Evolutionary conservation across 2,113 vertebrate genomes (phyloP).

Genomic region (Solea solea): DNA sequence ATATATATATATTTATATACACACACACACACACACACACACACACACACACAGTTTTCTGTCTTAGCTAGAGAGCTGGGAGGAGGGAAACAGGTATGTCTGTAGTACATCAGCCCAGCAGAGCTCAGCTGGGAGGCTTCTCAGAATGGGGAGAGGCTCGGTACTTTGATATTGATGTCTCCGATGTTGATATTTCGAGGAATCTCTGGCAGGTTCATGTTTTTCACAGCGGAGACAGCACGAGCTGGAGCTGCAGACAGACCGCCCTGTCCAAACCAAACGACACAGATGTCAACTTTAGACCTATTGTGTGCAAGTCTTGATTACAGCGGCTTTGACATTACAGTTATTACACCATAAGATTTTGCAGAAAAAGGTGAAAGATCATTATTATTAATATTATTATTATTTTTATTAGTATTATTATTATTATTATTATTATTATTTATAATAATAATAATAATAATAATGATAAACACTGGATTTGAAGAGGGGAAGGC

Average conservation of each 20-base stretch:
- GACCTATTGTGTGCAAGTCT: not conserved
- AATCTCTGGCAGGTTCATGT: slow-evolving; percentile 94
- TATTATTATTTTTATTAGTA: too few relatives aligned
- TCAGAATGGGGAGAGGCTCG: slow-evolving; percentile 92
- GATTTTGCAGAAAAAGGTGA: too few relatives aligned
- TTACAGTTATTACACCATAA: too few relatives aligned
- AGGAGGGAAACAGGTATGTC: slow-evolving; percentile 21
- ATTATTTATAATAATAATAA: too few relatives aligned
- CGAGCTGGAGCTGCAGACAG: slow-evolving; percentile 91
- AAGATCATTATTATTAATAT: too few relatives aligned
- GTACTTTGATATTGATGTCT: slow-evolving; percentile 96
- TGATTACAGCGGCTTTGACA: not conserved
- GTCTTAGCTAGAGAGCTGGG: slow-evolving; percentile 14
- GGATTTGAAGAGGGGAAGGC: too few relatives aligned
- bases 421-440: too few relatives aligned
- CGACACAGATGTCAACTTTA: slow-evolving; percentile 3
- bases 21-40: not conserved
- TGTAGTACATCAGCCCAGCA: slow-evolving; percentile 30
- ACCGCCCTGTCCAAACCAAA: slow-evolving; percentile 82
- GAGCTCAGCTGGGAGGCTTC: slow-evolving; percentile 25
- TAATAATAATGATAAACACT: too few relatives aligned
- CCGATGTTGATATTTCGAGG: slow-evolving; percentile 96
- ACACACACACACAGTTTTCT: not conserved
- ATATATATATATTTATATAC: slow-evolving; percentile 10
- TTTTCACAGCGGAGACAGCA: slow-evolving; percentile 93